Base-by-base conservation (phyloP, 2,888 invertebrate genomes). In the Labia minor region DNA sequence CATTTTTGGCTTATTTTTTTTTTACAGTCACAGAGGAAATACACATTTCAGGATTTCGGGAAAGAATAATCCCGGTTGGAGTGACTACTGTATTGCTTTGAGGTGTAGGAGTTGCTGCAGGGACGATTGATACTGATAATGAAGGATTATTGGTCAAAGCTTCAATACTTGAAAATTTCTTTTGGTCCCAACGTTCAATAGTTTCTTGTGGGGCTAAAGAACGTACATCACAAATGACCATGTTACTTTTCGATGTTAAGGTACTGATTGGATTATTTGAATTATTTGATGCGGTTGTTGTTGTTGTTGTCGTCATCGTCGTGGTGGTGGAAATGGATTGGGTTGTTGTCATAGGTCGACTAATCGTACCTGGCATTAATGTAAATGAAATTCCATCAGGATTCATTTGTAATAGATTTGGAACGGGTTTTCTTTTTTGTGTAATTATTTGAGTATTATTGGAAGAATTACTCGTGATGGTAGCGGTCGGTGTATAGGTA, bases 41-140 rank as follows among this genome's bases (percentile, higher is more conserved):
- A 33, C 69, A 68, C 18, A 68, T 65, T 37, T 69, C 69, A 14
- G 68, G 68, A 18, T 68, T 68, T 37, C 66, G 67, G 11, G 69
- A 69, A 11, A 68, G 63, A 21, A 69, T 64, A 10, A 68, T 68
- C 4, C 69, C 69, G 20, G 68, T 68, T 18, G 68, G 68, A 14
- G 69, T 69, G 18, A 69, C 66, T 33, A 69, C 68, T 10, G 69
- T 68, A 49, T 49, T 49, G n/a, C 49, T 49, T 14, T 49, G 49
- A 21, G 65, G 37, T 16, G 68, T 67, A 8, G 67, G 64, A 1
- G 61, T 26, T 8, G 64, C 26, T 1, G 67, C 20, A 20, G 64
- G 62, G n/a, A 19, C 37, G 66, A 85, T 78, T 75, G 81, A 76
- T 66, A 80, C 76, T 63, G 80, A 76, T 67, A 73, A 73, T 37